A percentile compares a stretch with the other conserved stretches of the same genome.
These are phyloP conservation scores for Crypturellus tataupa DNA, from an alignment of 2,797 vertebrate genomes.

Conservation along the genomic window DNA sequence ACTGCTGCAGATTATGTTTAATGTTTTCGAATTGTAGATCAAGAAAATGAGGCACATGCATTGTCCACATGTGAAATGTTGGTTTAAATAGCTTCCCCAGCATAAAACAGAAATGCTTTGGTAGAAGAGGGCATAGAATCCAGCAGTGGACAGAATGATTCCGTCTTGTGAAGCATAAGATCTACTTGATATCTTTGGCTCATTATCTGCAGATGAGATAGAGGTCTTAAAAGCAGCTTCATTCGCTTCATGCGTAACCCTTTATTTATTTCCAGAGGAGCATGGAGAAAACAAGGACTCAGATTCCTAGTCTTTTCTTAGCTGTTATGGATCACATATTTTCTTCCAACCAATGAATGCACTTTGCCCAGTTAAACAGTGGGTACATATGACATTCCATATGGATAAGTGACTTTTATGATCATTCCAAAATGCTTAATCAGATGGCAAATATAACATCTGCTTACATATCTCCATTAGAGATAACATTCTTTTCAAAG, in stretches of 20 bases:
- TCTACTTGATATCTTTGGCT: background rate
- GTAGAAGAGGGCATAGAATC: background rate
- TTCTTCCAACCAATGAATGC: conserved; percentile 9
- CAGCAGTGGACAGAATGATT: background rate
- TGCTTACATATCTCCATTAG: conserved; percentile 55
- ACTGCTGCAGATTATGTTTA: background rate
- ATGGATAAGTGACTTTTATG: conserved; percentile 59
- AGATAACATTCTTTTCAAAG: conserved; percentile 56
- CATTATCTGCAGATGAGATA: background rate
- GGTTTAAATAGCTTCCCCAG: conserved; percentile 8
- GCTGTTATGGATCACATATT: background rate
- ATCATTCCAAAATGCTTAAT: conserved; percentile 63
- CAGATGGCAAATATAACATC: conserved; percentile 65
- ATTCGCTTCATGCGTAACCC: background rate
- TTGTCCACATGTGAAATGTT: background rate
- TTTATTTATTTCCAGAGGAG: background rate
- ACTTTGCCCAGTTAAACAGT: conserved; percentile 37
- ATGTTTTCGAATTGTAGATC: background rate
- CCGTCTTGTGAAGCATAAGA: background rate
- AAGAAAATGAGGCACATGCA: background rate
- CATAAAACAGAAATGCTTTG: background rate
- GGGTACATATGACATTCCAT: conserved; percentile 55
- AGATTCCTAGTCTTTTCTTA: background rate
- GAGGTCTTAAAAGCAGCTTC: background rate
- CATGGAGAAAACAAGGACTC: background rate